Base-by-base conservation (phyloP, 1,140 invertebrate genomes). In the Lineus longissimus region DNA sequence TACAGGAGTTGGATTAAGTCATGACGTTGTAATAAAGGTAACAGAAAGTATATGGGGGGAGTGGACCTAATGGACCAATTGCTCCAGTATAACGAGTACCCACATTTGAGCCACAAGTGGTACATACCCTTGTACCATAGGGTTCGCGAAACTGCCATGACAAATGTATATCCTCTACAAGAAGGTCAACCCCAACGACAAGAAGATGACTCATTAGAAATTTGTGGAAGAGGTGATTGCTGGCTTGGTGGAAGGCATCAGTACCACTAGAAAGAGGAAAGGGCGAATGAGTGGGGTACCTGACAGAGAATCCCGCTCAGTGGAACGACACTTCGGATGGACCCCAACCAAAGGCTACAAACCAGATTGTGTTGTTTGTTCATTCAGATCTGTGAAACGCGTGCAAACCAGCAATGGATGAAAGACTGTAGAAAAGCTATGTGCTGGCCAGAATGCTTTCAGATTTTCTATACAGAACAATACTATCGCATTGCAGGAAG, bases 121-220 rank as follows among this genome's bases (percentile, higher is more conserved):
- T n/a, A n/a, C n/a, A n/a, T n/a, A n/a, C n/a, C n/a, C 15, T 45
- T 65, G 15, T 65, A 19, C 29, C 59, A 65, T 23, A 17, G 41
- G 25, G 2, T 61, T 36, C 25, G 59, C 7, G 64, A 65, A 51
- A 51, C 45, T 23, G 63, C 63, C 4, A 11, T 65, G 15, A 54
- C 61, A 9, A 65, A 65, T 61, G 7, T 65, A 58, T 51, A 61
- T 65, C 25, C 25, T 62, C 1, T 62, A 62, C 41, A 13, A 6
- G 2, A 62, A 61, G 19, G 15, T 45, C n/a, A n/a, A n/a, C 27
- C 1, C 40, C 1, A 36, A 7, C n/a, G 43, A 57, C 15, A 23
- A 25, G 27, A 47, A 45, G 43, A 43, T 43, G 11, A 43, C 40
- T 43, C 40, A 43, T 43, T 19, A 13, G 40, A 19, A 43, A 19